phyloP scores from a whole-genome alignment of 2,113 vertebrate genomes.

The Onychostruthus taczanowskii region DNA sequence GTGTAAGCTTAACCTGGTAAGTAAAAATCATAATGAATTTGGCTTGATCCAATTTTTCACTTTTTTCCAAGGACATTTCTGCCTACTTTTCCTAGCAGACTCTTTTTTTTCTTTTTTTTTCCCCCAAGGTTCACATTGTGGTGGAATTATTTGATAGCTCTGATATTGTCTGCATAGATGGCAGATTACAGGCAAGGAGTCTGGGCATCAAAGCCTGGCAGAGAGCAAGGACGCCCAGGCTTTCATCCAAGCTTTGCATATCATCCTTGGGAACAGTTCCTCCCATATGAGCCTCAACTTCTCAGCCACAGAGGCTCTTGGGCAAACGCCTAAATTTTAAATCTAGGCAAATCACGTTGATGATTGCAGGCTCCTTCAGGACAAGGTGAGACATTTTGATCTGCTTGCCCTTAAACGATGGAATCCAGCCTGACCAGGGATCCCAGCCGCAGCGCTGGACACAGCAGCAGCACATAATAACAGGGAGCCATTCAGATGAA shows the following conservation, averaged over 20 bases:
- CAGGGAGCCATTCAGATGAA: not conserved
- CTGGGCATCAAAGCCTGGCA: conserved; percentile 28
- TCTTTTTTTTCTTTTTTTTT: not conserved
- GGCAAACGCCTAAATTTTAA: not conserved
- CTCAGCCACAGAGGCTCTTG: not conserved
- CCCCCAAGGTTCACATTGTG: not conserved
- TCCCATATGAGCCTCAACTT: not conserved
- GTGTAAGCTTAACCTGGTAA: not conserved
- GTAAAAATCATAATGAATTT: not conserved
- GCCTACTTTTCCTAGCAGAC: not conserved
- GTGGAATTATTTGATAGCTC: not conserved
- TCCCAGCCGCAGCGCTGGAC: not conserved
- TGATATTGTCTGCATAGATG: not conserved
- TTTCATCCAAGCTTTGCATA: conserved; percentile 24
- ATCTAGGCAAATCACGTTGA: conserved; percentile 1
- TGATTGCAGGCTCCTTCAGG: not conserved
- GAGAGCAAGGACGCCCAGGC: not conserved
- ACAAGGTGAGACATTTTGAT: conserved; percentile 16
- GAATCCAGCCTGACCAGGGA: conserved; percentile 23
- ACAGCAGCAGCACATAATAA: not conserved
- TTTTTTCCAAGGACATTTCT: not conserved
- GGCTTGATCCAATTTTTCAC: not conserved
- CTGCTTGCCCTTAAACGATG: not conserved
- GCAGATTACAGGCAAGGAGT: conserved; percentile 3
- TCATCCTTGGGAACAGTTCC: not conserved